Conservation (phyloP, 2,113 vertebrate genomes). For the Chionodraco myersi region DNA sequence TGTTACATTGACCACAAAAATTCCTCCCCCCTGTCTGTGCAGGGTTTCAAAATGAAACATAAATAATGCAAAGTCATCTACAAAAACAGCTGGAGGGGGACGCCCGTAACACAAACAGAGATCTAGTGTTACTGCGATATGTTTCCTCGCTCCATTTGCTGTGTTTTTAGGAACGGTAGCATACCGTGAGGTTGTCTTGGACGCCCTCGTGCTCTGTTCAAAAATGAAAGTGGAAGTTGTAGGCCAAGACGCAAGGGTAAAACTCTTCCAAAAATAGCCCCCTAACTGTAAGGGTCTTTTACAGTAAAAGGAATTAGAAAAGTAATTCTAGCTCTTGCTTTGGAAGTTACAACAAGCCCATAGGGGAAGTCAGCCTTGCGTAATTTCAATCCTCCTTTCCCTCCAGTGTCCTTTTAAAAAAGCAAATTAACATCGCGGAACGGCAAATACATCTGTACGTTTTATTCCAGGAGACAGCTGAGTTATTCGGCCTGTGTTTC, state of each 20-base stretch:
- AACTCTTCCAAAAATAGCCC: slow-evolving; percentile 34
- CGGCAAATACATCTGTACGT: slow-evolving; percentile 13
- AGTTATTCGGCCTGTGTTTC: slow-evolving; percentile 8
- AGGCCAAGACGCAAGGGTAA: slow-evolving; percentile 28
- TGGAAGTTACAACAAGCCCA: neutral
- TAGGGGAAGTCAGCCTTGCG: slow-evolving; percentile 13
- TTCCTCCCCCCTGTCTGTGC: slow-evolving; percentile 23
- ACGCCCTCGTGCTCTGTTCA: slow-evolving; percentile 5
- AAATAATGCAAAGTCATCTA: slow-evolving; percentile 44
- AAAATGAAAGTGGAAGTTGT: slow-evolving; percentile 34
- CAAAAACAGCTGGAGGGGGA: slow-evolving; percentile 18
- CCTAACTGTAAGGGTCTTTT: slow-evolving; percentile 12
- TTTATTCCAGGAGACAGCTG: slow-evolving; percentile 1
- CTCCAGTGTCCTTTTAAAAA: slow-evolving; percentile 5
- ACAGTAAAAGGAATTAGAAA: slow-evolving; percentile 33
- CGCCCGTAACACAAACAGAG: slow-evolving; percentile 49
- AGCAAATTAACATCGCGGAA: slow-evolving; percentile 4
- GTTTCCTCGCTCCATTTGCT: slow-evolving; percentile 21
- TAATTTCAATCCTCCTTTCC: slow-evolving; percentile 8
- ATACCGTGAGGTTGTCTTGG: slow-evolving; percentile 32
- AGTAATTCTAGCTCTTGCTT: slow-evolving; percentile 37
- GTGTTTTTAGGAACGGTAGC: slow-evolving; percentile 33
- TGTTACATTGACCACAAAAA: slow-evolving; percentile 36
- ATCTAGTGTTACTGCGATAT: slow-evolving; percentile 3
- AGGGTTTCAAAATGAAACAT: slow-evolving; percentile 56